These are phyloP conservation scores for Ophioderma brevispina DNA, from an alignment of 35 echinoderm and acorn worm species.

Conservation along the genomic window DNA sequence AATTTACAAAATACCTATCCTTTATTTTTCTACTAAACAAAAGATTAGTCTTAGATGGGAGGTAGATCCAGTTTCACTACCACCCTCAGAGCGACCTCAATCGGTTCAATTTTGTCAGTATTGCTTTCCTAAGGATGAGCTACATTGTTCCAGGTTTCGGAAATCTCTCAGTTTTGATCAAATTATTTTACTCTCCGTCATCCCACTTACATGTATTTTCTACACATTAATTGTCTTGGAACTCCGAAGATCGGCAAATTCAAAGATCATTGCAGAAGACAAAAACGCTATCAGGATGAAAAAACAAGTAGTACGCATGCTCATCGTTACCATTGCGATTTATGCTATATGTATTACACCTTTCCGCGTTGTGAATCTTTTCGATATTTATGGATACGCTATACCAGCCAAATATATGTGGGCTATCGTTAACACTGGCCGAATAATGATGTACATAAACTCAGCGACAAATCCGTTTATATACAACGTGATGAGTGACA, in stretches of 20 bases:
- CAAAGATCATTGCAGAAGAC: constrained; percentile 34
- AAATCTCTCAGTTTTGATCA: constrained; percentile 76
- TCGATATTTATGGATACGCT: constrained; percentile 55
- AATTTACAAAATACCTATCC: constrained; percentile 80
- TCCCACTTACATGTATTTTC: constrained; percentile 81
- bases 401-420: constrained; percentile 64
- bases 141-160: constrained; percentile 52
- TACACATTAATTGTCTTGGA: constrained; percentile 91
- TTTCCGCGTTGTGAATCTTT: constrained; percentile 89
- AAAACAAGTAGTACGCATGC: constrained; percentile 96
- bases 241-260: constrained; percentile 57
- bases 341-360: constrained; percentile 94
- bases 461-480: constrained; percentile 93
- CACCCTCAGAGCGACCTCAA: not conserved
- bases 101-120: constrained; percentile 54
- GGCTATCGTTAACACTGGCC: constrained; percentile 70
- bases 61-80: not conserved
- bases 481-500: constrained; percentile 95
- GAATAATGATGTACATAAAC: constrained; percentile 93
- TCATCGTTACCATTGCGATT: constrained; percentile 89
- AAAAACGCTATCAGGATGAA: constrained; percentile 73
- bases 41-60: not conserved
- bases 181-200: constrained; percentile 78
- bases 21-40: constrained; percentile 42
- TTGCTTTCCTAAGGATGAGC: constrained; percentile 18